Conservation (phyloP, 2,113 vertebrate genomes). For the Rhynchopsitta pachyrhyncha region DNA sequence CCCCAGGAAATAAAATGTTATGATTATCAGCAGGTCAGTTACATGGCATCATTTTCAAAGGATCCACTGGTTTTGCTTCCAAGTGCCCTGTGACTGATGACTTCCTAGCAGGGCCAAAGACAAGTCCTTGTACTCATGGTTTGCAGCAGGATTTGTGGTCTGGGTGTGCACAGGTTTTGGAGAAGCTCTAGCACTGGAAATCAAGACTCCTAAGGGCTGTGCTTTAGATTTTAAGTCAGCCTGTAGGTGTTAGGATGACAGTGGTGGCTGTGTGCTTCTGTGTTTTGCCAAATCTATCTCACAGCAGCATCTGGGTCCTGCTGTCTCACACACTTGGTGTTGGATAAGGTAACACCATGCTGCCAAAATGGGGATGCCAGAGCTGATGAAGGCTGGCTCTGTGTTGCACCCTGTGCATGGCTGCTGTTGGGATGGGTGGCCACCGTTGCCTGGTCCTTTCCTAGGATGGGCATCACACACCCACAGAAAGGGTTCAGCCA, state of each 20-base stretch:
- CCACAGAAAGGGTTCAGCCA: background rate
- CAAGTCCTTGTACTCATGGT: accelerated
- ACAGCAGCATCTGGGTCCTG: background rate
- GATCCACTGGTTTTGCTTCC: background rate
- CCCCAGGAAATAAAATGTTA: background rate
- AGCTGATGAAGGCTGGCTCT: background rate
- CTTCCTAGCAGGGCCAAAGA: background rate
- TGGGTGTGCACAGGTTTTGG: background rate
- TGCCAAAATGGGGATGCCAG: background rate
- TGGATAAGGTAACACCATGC: background rate
- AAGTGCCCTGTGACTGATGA: background rate
- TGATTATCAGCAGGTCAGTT: background rate
- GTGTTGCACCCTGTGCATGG: accelerated
- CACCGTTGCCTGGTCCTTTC: accelerated
- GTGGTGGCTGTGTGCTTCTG: accelerated
- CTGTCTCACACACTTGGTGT: background rate
- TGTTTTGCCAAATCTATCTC: background rate
- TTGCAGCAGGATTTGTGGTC: background rate
- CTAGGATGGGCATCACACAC: background rate
- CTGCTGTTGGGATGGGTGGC: background rate
- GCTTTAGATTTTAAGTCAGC: background rate
- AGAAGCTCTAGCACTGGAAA: background rate
- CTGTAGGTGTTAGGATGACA: background rate
- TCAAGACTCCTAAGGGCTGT: background rate
- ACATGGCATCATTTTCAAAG: background rate